phyloP scores from a whole-genome alignment of 2,797 vertebrate genomes.

The Glyptemys insculpta region DNA sequence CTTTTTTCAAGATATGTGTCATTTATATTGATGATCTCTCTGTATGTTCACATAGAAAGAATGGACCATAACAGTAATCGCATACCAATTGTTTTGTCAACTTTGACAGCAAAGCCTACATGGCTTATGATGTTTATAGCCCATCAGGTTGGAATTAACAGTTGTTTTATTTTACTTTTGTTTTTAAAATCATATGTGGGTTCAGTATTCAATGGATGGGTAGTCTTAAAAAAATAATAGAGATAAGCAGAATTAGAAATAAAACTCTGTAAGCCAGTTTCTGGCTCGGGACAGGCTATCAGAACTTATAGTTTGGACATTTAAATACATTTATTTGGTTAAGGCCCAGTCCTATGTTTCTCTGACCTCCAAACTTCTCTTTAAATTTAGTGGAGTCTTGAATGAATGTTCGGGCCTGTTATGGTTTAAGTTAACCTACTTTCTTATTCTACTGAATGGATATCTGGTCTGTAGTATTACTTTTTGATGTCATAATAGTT shows the following conservation, averaged over 20 bases:
- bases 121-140: neutral
- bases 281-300: neutral
- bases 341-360: neutral
- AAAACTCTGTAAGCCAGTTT: neutral
- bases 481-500: neutral
- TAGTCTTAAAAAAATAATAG: neutral
- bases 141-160: fast-evolving
- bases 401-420: neutral
- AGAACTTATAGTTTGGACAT: neutral
- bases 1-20: neutral
- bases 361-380: neutral
- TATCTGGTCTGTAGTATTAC: neutral
- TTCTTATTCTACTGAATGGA: neutral
- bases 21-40: neutral
- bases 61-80: neutral
- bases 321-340: neutral
- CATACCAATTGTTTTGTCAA: neutral
- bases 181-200: neutral
- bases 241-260: neutral
- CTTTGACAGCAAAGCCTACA: neutral
- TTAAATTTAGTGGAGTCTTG: fast-evolving
- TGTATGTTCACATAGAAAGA: neutral
- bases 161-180: neutral
- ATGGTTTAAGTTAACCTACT: neutral
- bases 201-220: neutral